Percentiles rank a stretch among this genome's conserved stretches.
These are phyloP conservation scores for Burhinus bistriatus DNA, from an alignment of 2,113 vertebrate species.

Conservation along the genomic window DNA sequence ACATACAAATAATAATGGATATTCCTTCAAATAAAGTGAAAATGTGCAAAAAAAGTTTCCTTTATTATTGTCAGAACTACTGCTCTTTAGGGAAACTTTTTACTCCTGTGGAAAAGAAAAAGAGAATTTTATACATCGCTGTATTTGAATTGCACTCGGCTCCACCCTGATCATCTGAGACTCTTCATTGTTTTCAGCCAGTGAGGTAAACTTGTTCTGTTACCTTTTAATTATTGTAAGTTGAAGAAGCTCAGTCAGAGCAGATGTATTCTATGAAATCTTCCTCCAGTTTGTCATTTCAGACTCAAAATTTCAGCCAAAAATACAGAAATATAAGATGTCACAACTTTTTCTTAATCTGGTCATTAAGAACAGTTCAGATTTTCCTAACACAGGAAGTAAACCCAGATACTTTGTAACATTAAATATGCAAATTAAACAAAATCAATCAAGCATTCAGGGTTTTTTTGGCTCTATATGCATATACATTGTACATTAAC, in stretches of 20 bases:
- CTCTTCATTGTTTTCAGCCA: neutral
- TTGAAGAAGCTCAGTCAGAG: neutral
- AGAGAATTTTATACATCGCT: neutral
- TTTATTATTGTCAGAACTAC: neutral
- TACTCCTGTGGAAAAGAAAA: neutral
- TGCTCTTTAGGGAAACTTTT: neutral
- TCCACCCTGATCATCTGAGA: neutral
- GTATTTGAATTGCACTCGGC: neutral
- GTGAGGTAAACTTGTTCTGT: neutral
- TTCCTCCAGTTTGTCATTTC: neutral
- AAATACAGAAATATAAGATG: neutral
- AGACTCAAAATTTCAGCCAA: neutral
- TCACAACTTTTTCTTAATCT: neutral
- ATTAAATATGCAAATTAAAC: neutral
- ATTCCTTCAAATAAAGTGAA: neutral
- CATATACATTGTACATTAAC: neutral
- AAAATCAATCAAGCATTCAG: neutral
- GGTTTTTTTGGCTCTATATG: neutral
- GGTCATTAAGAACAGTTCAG: neutral
- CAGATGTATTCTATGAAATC: neutral
- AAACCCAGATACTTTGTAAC: neutral
- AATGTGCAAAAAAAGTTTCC: neutral
- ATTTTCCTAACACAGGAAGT: neutral
- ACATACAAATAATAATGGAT: neutral
- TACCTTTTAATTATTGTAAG: neutral